phyloP scores from a whole-genome alignment of 2,888 invertebrate genomes.

The Acanthosepion esculentum region DNA sequence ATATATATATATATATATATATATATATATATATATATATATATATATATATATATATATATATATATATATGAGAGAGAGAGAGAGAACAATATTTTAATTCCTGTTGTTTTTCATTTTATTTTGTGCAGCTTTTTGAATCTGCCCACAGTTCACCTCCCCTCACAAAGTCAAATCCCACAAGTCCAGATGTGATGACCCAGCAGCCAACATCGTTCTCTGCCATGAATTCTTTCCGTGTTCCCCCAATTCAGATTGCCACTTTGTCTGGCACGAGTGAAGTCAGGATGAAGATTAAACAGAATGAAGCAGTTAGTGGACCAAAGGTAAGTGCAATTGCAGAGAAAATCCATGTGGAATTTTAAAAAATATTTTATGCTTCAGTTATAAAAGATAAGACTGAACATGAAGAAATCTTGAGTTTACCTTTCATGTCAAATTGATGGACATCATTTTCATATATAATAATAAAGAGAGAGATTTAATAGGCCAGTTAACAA shows the following conservation, averaged over 20 bases:
- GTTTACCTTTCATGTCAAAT: too few relatives aligned
- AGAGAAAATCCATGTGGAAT: background rate
- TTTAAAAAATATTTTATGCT: too few relatives aligned
- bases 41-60: too few relatives aligned
- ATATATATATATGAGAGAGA: too few relatives aligned
- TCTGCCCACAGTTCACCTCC: conserved; percentile 58
- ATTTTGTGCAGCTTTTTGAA: conserved; percentile 57
- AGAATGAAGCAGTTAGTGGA: conserved; percentile 86
- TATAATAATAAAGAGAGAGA: too few relatives aligned
- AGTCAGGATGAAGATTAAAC: conserved; percentile 85
- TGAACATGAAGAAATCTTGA: too few relatives aligned
- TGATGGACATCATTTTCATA: too few relatives aligned
- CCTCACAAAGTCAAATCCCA: conserved; percentile 52
- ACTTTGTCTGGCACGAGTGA: conserved; percentile 84
- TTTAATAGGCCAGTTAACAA: too few relatives aligned
- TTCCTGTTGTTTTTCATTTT: background rate
- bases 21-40: too few relatives aligned
- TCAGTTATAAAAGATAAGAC: too few relatives aligned
- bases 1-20: too few relatives aligned
- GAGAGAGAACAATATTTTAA: background rate
- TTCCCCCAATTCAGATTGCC: conserved; percentile 66
- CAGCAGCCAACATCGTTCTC: conserved; percentile 49
- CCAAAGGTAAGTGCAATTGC: conserved; percentile 80
- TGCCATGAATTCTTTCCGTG: conserved; percentile 47
- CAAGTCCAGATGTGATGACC: conserved; percentile 41